phyloP scores from a whole-genome alignment of 2,797 vertebrate species.

The Manis pentadactyla region DNA sequence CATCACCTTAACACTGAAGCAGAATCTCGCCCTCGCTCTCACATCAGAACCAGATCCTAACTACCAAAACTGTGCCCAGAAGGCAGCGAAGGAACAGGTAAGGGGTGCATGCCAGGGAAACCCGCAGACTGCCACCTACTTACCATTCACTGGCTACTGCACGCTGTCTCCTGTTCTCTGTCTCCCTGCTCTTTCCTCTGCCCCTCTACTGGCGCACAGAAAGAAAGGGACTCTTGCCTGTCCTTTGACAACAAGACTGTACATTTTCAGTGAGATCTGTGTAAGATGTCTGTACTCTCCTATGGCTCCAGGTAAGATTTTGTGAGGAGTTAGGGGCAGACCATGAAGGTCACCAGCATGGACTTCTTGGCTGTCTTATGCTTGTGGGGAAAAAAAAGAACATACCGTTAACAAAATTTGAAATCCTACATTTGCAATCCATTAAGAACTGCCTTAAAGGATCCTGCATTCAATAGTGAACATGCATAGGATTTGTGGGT shows the following conservation, averaged over 20 bases:
- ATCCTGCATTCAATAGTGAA: neutral
- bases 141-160: neutral
- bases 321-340: neutral
- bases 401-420: neutral
- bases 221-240: neutral
- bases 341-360: neutral
- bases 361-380: neutral
- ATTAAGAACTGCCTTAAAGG: neutral
- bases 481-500: neutral
- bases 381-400: neutral
- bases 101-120: neutral
- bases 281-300: neutral
- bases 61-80: neutral
- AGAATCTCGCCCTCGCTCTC: too few relatives aligned
- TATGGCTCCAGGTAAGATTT: neutral
- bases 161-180: neutral
- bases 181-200: neutral
- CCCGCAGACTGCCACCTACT: neutral
- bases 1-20: too few relatives aligned
- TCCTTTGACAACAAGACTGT: neutral
- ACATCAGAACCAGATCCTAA: too few relatives aligned
- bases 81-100: neutral
- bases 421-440: neutral
- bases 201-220: neutral
- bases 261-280: neutral